Evolutionary conservation across 2,797 vertebrate genomes (phyloP).

Genomic region (Champsocephalus esox): DNA sequence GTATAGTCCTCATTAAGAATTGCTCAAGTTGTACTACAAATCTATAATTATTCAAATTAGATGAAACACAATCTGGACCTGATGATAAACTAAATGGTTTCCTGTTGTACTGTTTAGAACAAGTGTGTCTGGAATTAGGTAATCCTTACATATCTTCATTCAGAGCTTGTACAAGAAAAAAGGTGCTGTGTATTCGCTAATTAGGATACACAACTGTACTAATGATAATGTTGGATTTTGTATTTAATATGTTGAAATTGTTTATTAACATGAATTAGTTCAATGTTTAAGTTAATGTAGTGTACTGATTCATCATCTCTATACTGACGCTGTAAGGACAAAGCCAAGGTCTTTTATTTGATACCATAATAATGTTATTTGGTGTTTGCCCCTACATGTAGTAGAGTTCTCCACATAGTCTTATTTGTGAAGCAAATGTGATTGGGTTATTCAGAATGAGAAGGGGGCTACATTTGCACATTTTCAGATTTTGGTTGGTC

Average conservation of each 20-base stretch:
- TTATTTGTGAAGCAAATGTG: conserved; percentile 1
- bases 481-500: conserved; percentile 20
- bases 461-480: conserved; percentile 55
- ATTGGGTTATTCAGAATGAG: conserved; percentile 12
- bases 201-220: background rate
- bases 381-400: background rate
- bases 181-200: background rate
- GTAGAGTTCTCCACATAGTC: background rate
- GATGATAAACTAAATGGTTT: background rate
- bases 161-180: conserved; percentile 4
- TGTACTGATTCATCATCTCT: conserved; percentile 7
- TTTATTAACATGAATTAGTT: conserved; percentile 11
- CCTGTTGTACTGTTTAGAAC: conserved; percentile 3
- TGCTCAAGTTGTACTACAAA: background rate
- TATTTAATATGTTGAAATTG: conserved; percentile 5
- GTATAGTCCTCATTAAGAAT: conserved; percentile 2
- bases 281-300: conserved; percentile 1
- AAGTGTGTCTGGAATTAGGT: background rate
- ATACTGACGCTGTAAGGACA: conserved; percentile 10
- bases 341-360: conserved; percentile 11
- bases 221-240: conserved; percentile 7
- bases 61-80: background rate
- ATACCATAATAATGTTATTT: conserved; percentile 15
- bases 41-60: background rate
- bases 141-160: conserved; percentile 2